Evolutionary conservation across 2,888 invertebrate species (phyloP), one percentile per base, ranked within the genome.

Genomic region (Alloscopus bannaensis): DNA sequence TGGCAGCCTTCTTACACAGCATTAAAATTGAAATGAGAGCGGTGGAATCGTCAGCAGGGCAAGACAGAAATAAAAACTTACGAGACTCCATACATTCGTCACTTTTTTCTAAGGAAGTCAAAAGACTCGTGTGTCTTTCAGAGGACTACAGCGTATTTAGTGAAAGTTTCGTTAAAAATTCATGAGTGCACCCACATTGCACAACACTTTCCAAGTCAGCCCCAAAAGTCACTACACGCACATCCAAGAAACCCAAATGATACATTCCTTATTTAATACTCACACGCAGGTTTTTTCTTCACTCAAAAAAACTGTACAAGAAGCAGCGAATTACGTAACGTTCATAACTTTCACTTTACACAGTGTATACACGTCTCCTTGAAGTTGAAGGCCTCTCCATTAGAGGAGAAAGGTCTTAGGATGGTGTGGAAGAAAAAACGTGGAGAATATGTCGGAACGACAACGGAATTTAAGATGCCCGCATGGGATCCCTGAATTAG

Each of bases 401-500:
- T 6, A 47, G 28, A 31, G 50, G 50, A 8, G 59, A 26, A 59
- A 40, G 40, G 36, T 36, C 36, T 36, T 36, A 13, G n/a, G n/a
- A 69, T 18, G n/a, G 18, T 20, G 13, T 20, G 22, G 47, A 28
- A 29, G 24, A 16, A 66, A 47, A 65, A 47, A 45, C 18, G 20
- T 1, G 29, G 1, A 4, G 31, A 26, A 1, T n/a, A 47, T 42
- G n/a, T n/a, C 6, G 26, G 26, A 16, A 70, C 60, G 60, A 59
- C 69, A 70, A 22, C 31, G 36, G 47, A 70, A 70, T 70, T 70
- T 26, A 59, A 45, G 71, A 62, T 64, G 62, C 72, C 72, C 72
- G 64, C 72, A 72, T 72, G 62, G 72, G 72, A 72, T 64, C 62
- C 20, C 28, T 52, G 72, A 72, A 72, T 72, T 72, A 72, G 62